Evolutionary conservation across 2,888 invertebrate species (phyloP).

Genomic region (Rugalucina vietnamica): DNA sequence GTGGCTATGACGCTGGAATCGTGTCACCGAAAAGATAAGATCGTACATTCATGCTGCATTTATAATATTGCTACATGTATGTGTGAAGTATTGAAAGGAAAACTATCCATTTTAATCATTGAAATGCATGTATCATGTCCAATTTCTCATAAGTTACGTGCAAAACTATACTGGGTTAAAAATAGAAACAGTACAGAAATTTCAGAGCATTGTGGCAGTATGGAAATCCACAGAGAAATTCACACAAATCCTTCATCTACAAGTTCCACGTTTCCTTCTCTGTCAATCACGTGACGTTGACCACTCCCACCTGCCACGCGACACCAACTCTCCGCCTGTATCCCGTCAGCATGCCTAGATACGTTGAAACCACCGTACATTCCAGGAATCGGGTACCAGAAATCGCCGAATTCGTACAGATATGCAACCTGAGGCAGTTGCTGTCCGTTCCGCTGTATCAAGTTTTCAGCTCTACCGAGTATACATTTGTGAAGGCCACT

Average conservation of each 20-base stretch:
- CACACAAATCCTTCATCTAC: slow-evolving; percentile 42
- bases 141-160: too few relatives aligned
- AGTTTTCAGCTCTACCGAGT: slow-evolving; percentile 10
- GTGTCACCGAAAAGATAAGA: too few relatives aligned
- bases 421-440: slow-evolving; percentile 21
- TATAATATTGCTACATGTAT: too few relatives aligned
- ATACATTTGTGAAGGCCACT: slow-evolving; percentile 25
- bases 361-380: slow-evolving; percentile 44
- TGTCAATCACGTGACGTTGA: slow-evolving; percentile 49
- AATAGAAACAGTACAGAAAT: too few relatives aligned
- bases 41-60: too few relatives aligned
- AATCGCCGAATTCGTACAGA: slow-evolving; percentile 25
- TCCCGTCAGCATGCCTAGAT: slow-evolving; percentile 1
- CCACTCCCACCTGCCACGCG: slow-evolving; percentile 56
- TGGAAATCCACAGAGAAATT: too few relatives aligned
- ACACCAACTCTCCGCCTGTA: slow-evolving; percentile 26
- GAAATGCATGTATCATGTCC: too few relatives aligned
- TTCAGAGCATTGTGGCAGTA: too few relatives aligned
- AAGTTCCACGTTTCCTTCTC: slow-evolving; percentile 45
- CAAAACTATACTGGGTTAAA: too few relatives aligned
- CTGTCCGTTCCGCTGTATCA: slow-evolving; percentile 23
- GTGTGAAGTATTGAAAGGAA: too few relatives aligned
- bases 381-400: slow-evolving; percentile 29
- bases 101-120: too few relatives aligned
- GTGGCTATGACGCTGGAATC: too few relatives aligned